These are phyloP conservation scores for Aegypius monachus DNA, from an alignment of 2,113 vertebrate species.

Conservation along the genomic window DNA sequence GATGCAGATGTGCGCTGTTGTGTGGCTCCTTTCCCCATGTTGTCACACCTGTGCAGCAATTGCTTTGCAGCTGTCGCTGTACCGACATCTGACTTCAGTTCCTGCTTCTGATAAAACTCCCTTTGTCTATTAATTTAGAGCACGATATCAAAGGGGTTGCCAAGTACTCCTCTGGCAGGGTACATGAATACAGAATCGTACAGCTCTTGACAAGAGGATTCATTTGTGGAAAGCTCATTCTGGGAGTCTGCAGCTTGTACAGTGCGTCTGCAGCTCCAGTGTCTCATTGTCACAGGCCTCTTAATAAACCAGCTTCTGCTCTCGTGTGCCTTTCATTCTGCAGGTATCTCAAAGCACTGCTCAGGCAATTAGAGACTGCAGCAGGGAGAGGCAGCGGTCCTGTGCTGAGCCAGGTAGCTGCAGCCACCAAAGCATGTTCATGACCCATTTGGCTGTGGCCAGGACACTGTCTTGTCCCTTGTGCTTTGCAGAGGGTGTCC, in stretches of 20 bases:
- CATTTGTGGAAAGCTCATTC: constrained; percentile 55
- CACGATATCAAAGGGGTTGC: constrained; percentile 55
- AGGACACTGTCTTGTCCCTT: neutral
- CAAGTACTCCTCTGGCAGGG: constrained; percentile 56
- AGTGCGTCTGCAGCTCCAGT: neutral
- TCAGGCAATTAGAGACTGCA: constrained; percentile 1
- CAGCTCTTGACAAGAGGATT: constrained; percentile 55
- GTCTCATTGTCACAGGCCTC: constrained; percentile 31
- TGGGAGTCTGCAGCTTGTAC: constrained; percentile 39
- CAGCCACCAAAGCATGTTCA: rapidly evolving
- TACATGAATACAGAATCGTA: constrained; percentile 19
- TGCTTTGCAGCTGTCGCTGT: constrained; percentile 44
- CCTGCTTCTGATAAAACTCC: constrained; percentile 56
- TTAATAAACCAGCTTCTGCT: constrained; percentile 31
- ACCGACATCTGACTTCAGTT: constrained; percentile 50
- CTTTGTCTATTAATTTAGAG: constrained; percentile 63
- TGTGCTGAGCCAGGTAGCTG: neutral
- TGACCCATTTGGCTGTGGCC: neutral
- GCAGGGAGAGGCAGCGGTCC: neutral
- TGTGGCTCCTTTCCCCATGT: neutral
- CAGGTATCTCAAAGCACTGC: neutral
- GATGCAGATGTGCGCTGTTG: neutral
- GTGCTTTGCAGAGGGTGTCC: neutral
- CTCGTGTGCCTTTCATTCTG: constrained; percentile 21
- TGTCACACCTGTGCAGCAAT: constrained; percentile 30